These are phyloP conservation scores for Cirrhinus molitorella DNA, from an alignment of 2,797 vertebrate genomes.

Conservation along the genomic window DNA sequence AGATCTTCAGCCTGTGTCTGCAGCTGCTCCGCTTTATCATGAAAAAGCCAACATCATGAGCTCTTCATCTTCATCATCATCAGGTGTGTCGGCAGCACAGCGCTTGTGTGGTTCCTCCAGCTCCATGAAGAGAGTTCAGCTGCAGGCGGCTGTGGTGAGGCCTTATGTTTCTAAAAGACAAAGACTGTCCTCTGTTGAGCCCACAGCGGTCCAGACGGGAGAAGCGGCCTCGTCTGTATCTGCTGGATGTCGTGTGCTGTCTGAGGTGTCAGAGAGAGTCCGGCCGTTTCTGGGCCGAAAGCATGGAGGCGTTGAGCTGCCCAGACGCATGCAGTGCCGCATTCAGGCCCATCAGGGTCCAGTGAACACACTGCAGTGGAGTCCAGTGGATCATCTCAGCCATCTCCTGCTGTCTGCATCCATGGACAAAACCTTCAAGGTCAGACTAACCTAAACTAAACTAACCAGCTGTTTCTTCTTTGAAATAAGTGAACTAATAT, in stretches of 20 bases:
- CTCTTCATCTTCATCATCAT: not conserved
- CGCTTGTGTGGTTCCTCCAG: constrained; percentile 4
- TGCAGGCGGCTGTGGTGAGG: constrained; percentile 71
- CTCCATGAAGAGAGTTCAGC: constrained; percentile 72
- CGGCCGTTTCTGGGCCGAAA: constrained; percentile 81
- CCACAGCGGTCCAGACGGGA: constrained; percentile 27
- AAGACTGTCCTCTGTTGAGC: constrained; percentile 66
- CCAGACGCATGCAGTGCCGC: constrained; percentile 80
- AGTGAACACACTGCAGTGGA: constrained; percentile 90
- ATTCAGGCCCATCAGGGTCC: constrained; percentile 86
- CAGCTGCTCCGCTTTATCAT: not conserved
- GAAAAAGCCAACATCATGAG: not conserved
- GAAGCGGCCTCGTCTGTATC: not conserved
- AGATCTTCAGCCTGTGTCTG: not conserved
- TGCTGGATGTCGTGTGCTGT: constrained; percentile 63
- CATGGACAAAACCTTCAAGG: constrained; percentile 96
- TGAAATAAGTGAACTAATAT: too few species aligned
- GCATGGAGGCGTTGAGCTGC: constrained; percentile 75
- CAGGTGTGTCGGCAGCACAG: not conserved
- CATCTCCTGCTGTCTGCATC: constrained; percentile 93
- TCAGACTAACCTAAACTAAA: constrained; percentile 66
- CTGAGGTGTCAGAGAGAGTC: constrained; percentile 80
- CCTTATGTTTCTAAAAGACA: constrained; percentile 91
- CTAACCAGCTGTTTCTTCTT: not conserved
- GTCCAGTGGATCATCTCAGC: constrained; percentile 84